These are phyloP conservation scores for Enchytraeus crypticus DNA, from an alignment of 2,888 invertebrate species.

Conservation along the genomic window DNA sequence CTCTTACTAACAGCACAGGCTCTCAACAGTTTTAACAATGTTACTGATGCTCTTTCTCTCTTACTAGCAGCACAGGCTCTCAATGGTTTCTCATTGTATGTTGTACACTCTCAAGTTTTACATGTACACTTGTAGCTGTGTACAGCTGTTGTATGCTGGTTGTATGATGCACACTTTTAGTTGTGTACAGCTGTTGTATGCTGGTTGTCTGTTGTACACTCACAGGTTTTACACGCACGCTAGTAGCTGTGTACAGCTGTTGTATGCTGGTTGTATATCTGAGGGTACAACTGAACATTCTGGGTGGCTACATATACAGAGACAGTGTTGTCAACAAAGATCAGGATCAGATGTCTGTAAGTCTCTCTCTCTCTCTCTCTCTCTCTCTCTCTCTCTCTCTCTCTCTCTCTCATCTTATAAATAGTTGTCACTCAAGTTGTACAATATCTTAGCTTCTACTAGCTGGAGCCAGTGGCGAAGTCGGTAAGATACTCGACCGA, in stretches of 20 bases:
- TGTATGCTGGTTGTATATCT: conserved; percentile 73
- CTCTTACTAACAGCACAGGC: no score
- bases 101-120: no score
- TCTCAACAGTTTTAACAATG: no score
- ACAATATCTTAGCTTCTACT: no score
- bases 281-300: conserved; percentile 74
- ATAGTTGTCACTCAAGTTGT: no score
- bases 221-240: conserved; percentile 69
- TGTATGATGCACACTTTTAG: conserved; percentile 61
- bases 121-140: conserved; percentile 64
- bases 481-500: no score
- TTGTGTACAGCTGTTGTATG: conserved; percentile 75
- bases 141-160: conserved; percentile 76
- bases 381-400: neutral
- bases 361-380: conserved; percentile 39
- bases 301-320: conserved; percentile 74
- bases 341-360: neutral
- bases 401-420: neutral
- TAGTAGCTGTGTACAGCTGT: conserved; percentile 69
- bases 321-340: conserved; percentile 49
- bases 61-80: no score
- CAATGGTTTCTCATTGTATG: no score
- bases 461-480: no score
- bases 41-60: no score
- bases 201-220: conserved; percentile 66